These are phyloP conservation scores for Rhinichthys osculus DNA, from an alignment of 2,797 vertebrate genomes.

Conservation along the genomic window DNA sequence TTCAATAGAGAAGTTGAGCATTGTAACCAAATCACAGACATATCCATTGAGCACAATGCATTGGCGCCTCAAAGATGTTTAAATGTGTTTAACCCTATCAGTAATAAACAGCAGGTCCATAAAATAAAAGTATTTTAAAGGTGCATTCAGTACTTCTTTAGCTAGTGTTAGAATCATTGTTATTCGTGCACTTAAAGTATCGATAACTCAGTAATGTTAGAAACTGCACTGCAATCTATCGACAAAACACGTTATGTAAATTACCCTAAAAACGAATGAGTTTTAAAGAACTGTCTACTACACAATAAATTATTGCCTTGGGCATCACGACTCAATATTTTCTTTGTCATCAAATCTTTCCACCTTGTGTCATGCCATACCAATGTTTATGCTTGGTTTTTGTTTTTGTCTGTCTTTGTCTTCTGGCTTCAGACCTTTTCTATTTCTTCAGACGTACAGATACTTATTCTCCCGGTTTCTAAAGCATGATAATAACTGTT, in stretches of 20 bases:
- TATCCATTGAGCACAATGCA: background rate
- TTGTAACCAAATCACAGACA: background rate
- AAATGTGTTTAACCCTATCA: background rate
- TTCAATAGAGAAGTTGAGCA: background rate
- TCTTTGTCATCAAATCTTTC: background rate
- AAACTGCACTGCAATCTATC: background rate
- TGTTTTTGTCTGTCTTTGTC: background rate
- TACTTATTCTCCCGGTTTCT: background rate
- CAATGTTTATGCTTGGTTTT: background rate
- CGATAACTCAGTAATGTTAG: background rate
- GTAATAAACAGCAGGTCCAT: background rate
- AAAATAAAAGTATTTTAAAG: background rate
- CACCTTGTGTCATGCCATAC: background rate
- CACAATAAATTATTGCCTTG: too few relatives aligned
- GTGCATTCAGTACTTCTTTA: background rate
- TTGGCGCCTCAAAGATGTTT: background rate
- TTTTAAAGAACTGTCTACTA: background rate
- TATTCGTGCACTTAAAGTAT: background rate
- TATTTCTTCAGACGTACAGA: background rate
- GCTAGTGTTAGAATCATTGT: background rate
- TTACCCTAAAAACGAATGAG: background rate
- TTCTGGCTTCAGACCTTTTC: background rate
- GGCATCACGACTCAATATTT: background rate
- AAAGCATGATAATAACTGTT: background rate
- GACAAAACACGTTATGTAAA: background rate